Base-by-base conservation (phyloP, 2,113 vertebrate species). In the Phoxinus phoxinus region DNA sequence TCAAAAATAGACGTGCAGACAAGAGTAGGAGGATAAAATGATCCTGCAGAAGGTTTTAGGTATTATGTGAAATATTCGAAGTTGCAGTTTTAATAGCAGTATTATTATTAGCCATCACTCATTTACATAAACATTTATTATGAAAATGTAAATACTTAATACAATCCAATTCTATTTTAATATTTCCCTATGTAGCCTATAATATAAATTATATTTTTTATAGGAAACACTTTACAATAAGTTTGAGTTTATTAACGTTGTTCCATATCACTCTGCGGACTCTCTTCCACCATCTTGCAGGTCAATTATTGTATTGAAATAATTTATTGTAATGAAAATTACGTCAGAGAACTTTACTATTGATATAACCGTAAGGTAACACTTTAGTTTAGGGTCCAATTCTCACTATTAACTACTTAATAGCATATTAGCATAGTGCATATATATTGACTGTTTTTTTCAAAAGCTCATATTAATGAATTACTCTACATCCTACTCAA, bases 1-100 rank as follows among this genome's bases (percentile, higher is more conserved):
- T 69, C 79, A 32, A 67, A 80, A 63, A 80, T 19, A 80, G 58
- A 80, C 4, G 10, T n/a, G 27, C 79, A 81, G 79, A 32, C 6
- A 32, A 27, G 78, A 48, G 37, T 19, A 65, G 44, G 61, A 67
- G 19, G 44, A 81, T 21, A 81, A 67, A 41, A 23, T 32, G 4
- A 32, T 67, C 8, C 44, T 76, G 44, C 23, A 25, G 12, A 80
- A 13, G 12, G 23, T 3, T n/a, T 10, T 13, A 63, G 35, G 23
- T 27, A 46, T 63, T 5, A 19, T 27, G n/a, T 3, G 21, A 41
- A 37, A 10, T 27, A 41, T 79, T n/a, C 12, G 4, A 61, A 61
- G 15, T 25, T 44, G 23, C 25, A 15, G 41, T 46, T 25, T 41
- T 73, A 73, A 46, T 27, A 25, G 10, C 37, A 1, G 10, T 9